These are phyloP conservation scores for Hippolais icterina DNA, from an alignment of 2,113 vertebrate species.

Conservation along the genomic window DNA sequence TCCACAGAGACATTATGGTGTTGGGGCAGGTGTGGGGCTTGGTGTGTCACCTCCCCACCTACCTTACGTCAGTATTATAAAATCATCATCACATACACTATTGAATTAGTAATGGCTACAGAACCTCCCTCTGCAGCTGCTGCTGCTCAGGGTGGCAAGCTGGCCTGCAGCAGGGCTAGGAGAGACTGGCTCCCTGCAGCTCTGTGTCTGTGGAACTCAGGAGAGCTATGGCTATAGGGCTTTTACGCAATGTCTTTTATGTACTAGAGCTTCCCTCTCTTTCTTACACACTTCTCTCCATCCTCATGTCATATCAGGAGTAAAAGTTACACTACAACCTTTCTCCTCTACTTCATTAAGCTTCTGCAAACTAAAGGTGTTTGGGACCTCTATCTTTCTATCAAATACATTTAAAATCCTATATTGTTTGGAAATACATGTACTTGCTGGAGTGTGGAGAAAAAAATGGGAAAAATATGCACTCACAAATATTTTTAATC, in stretches of 20 bases:
- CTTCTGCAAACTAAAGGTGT: background rate
- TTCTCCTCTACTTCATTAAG: background rate
- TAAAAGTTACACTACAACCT: background rate
- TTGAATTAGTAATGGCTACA: background rate
- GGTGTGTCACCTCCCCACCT: slow-evolving; percentile 12
- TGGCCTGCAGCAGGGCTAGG: background rate
- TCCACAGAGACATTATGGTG: rapidly evolving
- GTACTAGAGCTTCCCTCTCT: background rate
- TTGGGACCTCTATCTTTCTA: background rate
- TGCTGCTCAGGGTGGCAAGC: background rate
- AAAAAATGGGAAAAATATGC: background rate
- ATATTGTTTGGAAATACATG: background rate
- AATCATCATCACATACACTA: background rate
- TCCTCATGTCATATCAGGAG: background rate
- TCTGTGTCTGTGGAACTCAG: background rate
- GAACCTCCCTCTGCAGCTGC: background rate
- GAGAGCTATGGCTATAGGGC: background rate
- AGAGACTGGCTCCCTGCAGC: background rate
- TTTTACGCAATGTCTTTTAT: background rate
- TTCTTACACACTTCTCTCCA: background rate
- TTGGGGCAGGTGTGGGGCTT: background rate
- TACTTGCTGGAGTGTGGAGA: background rate
- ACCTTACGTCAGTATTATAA: background rate
- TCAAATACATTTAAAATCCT: background rate
- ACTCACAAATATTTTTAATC: background rate